A percentile compares a stretch with the other conserved stretches of the same genome.
These are phyloP conservation scores for Antedon mediterranea DNA, from an alignment of 53 echinoderm and acorn worm species.

Conservation along the genomic window DNA sequence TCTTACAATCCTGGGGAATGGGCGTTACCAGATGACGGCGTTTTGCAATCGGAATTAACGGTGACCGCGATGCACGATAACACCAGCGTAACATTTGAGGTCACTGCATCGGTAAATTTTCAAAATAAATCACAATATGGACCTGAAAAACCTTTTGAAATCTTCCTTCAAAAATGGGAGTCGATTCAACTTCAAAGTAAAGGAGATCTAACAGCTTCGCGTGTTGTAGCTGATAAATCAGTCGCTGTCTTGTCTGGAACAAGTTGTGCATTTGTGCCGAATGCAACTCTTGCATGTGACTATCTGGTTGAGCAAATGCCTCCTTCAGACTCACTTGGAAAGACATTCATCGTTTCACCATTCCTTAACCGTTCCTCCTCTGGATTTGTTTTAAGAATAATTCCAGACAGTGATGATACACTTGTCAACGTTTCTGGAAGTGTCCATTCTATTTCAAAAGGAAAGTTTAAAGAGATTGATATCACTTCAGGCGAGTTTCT, in stretches of 20 bases:
- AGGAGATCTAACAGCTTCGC: constrained; percentile 37
- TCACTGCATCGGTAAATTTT: constrained; percentile 9
- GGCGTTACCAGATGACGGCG: background rate
- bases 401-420: constrained; percentile 28
- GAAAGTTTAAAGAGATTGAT: constrained; percentile 29
- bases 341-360: constrained; percentile 34
- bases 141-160: constrained; percentile 10
- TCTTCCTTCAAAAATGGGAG: constrained; percentile 12
- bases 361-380: constrained; percentile 21
- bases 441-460: background rate
- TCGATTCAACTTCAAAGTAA: constrained; percentile 32
- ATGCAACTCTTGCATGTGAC: constrained; percentile 31
- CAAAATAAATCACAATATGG: background rate
- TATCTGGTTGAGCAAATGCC: constrained; percentile 60
- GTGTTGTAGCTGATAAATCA: constrained; percentile 37
- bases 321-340: constrained; percentile 34
- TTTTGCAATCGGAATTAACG: constrained; percentile 34
- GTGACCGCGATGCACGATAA: constrained; percentile 29
- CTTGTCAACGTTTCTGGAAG: constrained; percentile 9
- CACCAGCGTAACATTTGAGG: constrained; percentile 11
- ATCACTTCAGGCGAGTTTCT: constrained; percentile 11
- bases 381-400: constrained; percentile 28
- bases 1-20: constrained; percentile 24
- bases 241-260: constrained; percentile 46
- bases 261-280: constrained; percentile 46